Base-by-base conservation (phyloP, 2,113 vertebrate genomes). In the Edolisoma coerulescens region DNA sequence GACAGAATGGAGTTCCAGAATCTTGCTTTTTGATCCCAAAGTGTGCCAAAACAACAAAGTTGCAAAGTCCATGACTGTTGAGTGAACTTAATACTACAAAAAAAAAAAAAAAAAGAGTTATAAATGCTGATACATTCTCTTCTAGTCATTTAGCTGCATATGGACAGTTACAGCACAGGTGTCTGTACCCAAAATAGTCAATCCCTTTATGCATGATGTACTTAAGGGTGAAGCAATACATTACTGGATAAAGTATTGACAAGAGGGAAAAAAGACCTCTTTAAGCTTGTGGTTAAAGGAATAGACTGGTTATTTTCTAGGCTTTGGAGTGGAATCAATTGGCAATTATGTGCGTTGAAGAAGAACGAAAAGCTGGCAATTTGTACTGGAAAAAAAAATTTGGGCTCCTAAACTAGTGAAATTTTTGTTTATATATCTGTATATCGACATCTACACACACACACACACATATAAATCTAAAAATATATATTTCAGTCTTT, bases 251-350 rank as follows among this genome's bases (percentile, higher is more conserved):
- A 83, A 59, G 2, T n/a, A 61, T 20, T 56, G 37, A 30, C 3
- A 28, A 64, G 37, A 88, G 3, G 3, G 6, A 17, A n/a, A 44
- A 64, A 53, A 28, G 2, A 5, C 0, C 2, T 7, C 10, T 21
- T 67, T 37, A 56, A 39, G 59, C 44, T 65, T 7, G 23, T 41
- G 35, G 2, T 42, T 69, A 52, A 83, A 64, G 21, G 47, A 70
- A 24, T 6, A 69, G 16, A 52, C 6, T 49, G 12, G 6, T 9
- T 32, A 59, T 63, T 76, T 95, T 78, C 44, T 64, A 44, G 24
- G 13, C 5, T 80, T 79, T 64, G 60, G 11, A 44, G 2, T 27
- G 4, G 19, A 83, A 83, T 54, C 5, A 39, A 10, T 41, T 33
- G 9, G 4, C 17, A 89, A 47, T 41, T 52, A 28, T 10, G 3